These are phyloP conservation scores for Leistus spinibarbis DNA, from an alignment of 2,888 invertebrate species.

Conservation along the genomic window DNA sequence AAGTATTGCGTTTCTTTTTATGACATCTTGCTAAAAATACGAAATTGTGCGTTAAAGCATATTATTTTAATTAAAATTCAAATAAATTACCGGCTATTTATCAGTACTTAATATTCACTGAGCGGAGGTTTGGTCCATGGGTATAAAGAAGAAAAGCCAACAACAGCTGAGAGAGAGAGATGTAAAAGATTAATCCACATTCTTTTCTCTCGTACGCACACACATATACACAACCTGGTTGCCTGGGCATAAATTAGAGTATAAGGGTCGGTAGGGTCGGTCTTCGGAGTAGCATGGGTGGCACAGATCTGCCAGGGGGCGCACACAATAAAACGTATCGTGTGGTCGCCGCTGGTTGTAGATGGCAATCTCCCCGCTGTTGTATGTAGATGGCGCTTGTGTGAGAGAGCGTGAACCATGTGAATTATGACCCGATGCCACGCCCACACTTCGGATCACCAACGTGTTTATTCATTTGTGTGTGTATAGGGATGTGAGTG, in stretches of 20 bases:
- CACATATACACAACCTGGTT: neutral
- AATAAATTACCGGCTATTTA: constrained; percentile 33
- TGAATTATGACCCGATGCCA: constrained; percentile 10
- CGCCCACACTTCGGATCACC: constrained; percentile 1
- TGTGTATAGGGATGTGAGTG: neutral
- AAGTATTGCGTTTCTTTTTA: neutral
- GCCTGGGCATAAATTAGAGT: constrained; percentile 30
- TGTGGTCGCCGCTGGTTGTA: constrained; percentile 15
- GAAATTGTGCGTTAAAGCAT: neutral
- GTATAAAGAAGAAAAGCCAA: neutral
- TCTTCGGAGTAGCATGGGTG: neutral
- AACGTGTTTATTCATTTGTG: neutral
- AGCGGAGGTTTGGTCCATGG: neutral
- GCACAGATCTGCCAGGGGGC: neutral
- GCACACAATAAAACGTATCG: constrained; percentile 1
- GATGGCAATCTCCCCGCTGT: constrained; percentile 21
- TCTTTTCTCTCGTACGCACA: constrained; percentile 26
- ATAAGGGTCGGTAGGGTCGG: constrained; percentile 21
- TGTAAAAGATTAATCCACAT: constrained; percentile 33
- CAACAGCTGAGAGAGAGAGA: constrained; percentile 12
- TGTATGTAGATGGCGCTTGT: constrained; percentile 30
- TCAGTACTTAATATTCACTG: constrained; percentile 35
- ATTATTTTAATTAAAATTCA: constrained; percentile 37
- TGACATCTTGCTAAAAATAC: neutral
- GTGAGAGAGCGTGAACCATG: neutral